These are phyloP conservation scores for Merodon equestris DNA, from an alignment of 2,888 invertebrate species.

Conservation along the genomic window DNA sequence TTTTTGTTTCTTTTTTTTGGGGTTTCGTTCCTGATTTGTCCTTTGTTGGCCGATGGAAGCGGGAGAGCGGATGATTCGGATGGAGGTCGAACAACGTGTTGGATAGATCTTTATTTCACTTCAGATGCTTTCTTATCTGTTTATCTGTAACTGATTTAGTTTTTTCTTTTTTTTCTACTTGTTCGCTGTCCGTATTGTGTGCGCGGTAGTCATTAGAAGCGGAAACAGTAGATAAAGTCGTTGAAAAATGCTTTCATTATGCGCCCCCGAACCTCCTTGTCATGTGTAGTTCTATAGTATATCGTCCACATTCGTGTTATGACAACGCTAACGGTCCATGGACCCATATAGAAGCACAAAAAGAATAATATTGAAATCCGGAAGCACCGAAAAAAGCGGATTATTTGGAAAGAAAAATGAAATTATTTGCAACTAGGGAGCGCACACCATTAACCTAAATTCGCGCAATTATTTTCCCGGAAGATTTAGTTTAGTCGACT, in stretches of 20 bases:
- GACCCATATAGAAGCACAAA: neutral
- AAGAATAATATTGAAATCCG: constrained; percentile 1
- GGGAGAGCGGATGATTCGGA: constrained; percentile 1
- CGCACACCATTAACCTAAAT: constrained; percentile 65
- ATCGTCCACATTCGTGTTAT: neutral
- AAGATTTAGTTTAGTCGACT: constrained; percentile 51
- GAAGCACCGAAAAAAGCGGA: constrained; percentile 17
- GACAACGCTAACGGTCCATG: constrained; percentile 7
- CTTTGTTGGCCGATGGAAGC: neutral
- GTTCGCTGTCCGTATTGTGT: too few species aligned
- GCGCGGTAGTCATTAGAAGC: neutral
- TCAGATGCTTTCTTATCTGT: constrained; percentile 50
- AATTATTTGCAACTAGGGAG: constrained; percentile 62
- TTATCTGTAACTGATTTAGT: constrained; percentile 26
- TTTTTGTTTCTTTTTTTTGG: too few species aligned
- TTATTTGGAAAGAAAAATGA: constrained; percentile 53
- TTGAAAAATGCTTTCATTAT: constrained; percentile 50
- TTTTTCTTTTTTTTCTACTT: constrained; percentile 2
- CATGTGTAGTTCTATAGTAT: constrained; percentile 16
- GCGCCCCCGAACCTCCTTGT: constrained; percentile 1
- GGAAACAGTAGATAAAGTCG: constrained; percentile 33
- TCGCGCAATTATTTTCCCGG: constrained; percentile 62
- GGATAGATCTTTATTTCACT: constrained; percentile 64
- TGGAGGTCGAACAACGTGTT: constrained; percentile 51
- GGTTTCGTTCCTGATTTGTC: too few species aligned